Evolutionary conservation across 2,113 vertebrate species (phyloP), one percentile per base, ranked within the genome.

Genomic region (Cromileptes altivelis): DNA sequence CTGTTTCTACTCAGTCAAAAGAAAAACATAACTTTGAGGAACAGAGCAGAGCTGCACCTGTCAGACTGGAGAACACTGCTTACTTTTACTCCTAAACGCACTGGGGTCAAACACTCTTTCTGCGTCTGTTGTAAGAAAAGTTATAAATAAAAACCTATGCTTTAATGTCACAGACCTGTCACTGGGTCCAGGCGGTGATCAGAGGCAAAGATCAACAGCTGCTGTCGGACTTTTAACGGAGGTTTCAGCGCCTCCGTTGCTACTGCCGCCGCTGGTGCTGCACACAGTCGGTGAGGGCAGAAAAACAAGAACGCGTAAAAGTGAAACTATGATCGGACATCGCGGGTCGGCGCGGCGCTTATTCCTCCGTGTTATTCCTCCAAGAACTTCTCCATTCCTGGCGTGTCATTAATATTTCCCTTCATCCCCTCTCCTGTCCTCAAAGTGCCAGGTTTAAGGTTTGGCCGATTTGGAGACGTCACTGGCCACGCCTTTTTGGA

Each of bases 381-480:
- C 17, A 7, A 7, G 15, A 78, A 55, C 78, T 49, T 55, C 64
- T 61, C 62, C 55, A 9, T 13, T 83, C 67, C 84, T 12, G 27
- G 15, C 33, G 42, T 50, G 73, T 50, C 50, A 17, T 21, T 30
- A 40, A 49, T 18, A 40, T 37, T 68, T 69, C 69, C 61, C 62
- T 60, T 69, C 75, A 53, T 12, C 55, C 63, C 23, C 49, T 68
- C 18, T 60, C 14, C 69, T 12, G 15, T 6, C 21, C 60, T 33
- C 57, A 13, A 23, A 63, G 72, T 25, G 52, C 4, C 37, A 71
- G 58, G 58, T 79, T 89, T 72, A 76, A 86, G 82, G 69, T 90
- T 88, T 68, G 81, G 33, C 67, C 60, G n/a, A 3, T 33, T 25
- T 45, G 75, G 56, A 15, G 65, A 92, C 89, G 91, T 93, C 92